A percentile compares a stretch with the other conserved stretches of the same genome.
Conservation (phyloP, 2,797 vertebrate genomes). For the Pygocentrus nattereri region DNA sequence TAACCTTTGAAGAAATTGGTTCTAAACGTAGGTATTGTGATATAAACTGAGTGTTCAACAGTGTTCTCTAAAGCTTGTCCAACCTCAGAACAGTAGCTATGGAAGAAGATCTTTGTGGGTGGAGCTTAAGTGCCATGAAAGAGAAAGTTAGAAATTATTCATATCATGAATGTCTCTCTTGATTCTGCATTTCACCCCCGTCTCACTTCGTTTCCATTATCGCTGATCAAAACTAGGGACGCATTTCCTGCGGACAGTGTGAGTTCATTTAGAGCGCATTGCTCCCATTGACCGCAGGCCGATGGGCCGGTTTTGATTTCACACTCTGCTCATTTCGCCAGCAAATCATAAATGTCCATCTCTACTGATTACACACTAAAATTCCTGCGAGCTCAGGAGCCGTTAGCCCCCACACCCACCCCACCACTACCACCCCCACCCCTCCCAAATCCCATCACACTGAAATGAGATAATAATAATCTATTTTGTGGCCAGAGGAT, state of each 20-base stretch:
- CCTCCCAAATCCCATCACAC: slow-evolving; percentile 15
- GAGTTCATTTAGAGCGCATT: slow-evolving; percentile 33
- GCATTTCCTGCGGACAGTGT: slow-evolving; percentile 32
- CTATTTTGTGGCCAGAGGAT: slow-evolving; percentile 40
- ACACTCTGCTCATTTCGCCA: slow-evolving; percentile 34
- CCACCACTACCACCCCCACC: slow-evolving; percentile 21
- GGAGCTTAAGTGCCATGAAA: not conserved
- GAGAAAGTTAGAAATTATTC: not conserved
- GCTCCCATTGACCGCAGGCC: slow-evolving; percentile 30
- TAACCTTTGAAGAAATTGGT: too few relatives aligned
- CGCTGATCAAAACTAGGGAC: slow-evolving; percentile 6
- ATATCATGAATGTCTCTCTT: not conserved
- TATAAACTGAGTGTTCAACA: too few relatives aligned
- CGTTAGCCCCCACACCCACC: slow-evolving; percentile 4
- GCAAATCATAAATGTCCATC: slow-evolving; percentile 52
- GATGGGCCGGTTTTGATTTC: slow-evolving; percentile 39
- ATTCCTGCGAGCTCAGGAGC: slow-evolving; percentile 32
- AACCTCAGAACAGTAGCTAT: not conserved
- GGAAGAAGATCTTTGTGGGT: not conserved
- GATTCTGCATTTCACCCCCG: not conserved
- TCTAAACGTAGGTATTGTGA: too few relatives aligned
- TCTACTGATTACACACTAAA: slow-evolving; percentile 26
- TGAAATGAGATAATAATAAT: slow-evolving; percentile 44
- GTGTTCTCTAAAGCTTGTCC: too few relatives aligned
- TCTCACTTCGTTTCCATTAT: slow-evolving; percentile 25